phyloP scores from a whole-genome alignment of 2,797 vertebrate genomes.

The Danio kyathit region DNA sequence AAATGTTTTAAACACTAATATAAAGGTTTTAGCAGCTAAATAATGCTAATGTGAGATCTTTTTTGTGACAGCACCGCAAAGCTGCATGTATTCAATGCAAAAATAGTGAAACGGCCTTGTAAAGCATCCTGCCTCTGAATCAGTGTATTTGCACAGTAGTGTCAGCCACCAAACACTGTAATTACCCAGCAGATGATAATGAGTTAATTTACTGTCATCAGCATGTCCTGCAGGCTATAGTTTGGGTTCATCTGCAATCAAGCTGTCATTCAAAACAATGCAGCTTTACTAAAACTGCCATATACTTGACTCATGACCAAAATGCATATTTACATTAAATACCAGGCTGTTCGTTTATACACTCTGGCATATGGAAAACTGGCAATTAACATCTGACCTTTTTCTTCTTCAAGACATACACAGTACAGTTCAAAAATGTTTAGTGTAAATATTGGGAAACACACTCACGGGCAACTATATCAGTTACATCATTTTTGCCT shows the following conservation, averaged over 20 bases:
- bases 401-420: not conserved
- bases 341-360: not conserved
- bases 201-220: conserved; percentile 35
- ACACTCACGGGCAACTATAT: not conserved
- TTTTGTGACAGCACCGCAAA: conserved; percentile 22
- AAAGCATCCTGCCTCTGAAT: not conserved
- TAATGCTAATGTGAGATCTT: not conserved
- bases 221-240: conserved; percentile 21
- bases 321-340: conserved; percentile 10
- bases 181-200: conserved; percentile 46
- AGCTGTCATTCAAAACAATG: conserved; percentile 24
- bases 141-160: conserved; percentile 20
- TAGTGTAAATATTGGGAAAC: too few species aligned
- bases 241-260: conserved; percentile 31
- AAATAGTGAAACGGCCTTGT: not conserved
- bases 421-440: not conserved
- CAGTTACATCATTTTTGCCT: too few species aligned
- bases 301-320: conserved; percentile 18
- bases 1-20: too few species aligned
- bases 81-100: not conserved
- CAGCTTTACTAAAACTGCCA: conserved; percentile 11
- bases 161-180: conserved; percentile 3
- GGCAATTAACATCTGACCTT: not conserved
- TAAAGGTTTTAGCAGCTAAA: not conserved
- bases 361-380: not conserved